Conservation (phyloP, 2,113 vertebrate species). For the Cryptoleucopteryx plumbea region DNA sequence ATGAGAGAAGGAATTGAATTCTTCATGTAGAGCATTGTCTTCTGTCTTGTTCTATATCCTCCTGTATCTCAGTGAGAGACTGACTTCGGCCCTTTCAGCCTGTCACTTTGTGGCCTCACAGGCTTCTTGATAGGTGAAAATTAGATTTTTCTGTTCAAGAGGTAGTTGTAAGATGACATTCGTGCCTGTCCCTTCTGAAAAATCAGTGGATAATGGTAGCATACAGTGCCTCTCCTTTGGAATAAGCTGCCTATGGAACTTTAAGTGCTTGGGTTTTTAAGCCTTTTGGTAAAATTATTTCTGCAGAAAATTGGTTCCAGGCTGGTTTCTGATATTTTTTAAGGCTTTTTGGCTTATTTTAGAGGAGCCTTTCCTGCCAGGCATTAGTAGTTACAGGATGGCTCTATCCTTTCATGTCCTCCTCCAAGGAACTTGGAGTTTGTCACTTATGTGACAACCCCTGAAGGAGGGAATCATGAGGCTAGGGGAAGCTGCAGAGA, state of each 20-base stretch:
- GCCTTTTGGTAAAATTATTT: background rate
- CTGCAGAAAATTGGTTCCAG: background rate
- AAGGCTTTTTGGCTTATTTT: background rate
- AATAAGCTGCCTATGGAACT: background rate
- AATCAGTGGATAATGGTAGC: fast-evolving
- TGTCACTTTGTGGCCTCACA: background rate
- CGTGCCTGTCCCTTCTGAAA: background rate
- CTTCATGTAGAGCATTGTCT: background rate
- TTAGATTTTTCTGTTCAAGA: background rate
- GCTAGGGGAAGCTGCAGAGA: background rate
- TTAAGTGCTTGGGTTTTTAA: background rate
- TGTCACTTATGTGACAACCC: background rate
- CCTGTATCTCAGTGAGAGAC: background rate
- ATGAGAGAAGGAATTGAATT: background rate
- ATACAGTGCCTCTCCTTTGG: background rate
- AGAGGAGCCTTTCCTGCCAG: background rate
- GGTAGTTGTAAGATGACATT: background rate
- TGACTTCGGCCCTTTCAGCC: background rate
- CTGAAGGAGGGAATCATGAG: background rate
- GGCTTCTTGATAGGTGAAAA: background rate
- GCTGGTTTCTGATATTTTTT: background rate
- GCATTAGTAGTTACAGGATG: background rate
- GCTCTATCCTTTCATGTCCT: background rate
- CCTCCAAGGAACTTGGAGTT: background rate
- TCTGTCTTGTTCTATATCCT: background rate